These are phyloP conservation scores for Panopea generosa DNA, from an alignment of 2,888 invertebrate genomes.

Conservation along the genomic window DNA sequence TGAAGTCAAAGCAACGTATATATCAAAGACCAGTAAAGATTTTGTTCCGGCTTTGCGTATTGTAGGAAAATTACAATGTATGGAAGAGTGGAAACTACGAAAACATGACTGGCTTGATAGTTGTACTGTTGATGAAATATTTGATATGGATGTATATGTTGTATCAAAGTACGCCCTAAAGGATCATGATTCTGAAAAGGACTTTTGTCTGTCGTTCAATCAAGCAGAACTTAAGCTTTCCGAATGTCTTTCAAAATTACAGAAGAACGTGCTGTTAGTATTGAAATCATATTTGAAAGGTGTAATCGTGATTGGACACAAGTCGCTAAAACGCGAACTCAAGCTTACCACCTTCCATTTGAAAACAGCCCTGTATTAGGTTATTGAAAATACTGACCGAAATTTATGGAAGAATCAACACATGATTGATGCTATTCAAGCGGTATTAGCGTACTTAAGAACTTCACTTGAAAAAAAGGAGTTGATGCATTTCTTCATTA, in stretches of 20 bases:
- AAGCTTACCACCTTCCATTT: slow-evolving; percentile 59
- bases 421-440: slow-evolving; percentile 12
- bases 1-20: slow-evolving; percentile 15
- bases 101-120: slow-evolving; percentile 43
- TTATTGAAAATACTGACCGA: slow-evolving; percentile 32
- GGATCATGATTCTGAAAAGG: slow-evolving; percentile 29
- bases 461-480: slow-evolving; percentile 5
- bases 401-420: slow-evolving; percentile 18
- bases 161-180: slow-evolving; percentile 58
- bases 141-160: slow-evolving; percentile 47
- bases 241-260: slow-evolving; percentile 34
- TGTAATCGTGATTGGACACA: slow-evolving; percentile 22
- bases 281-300: slow-evolving; percentile 58
- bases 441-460: slow-evolving; percentile 16
- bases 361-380: slow-evolving; percentile 60
- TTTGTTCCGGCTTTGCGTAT: slow-evolving; percentile 60
- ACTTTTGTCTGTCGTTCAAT: slow-evolving; percentile 67
- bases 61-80: slow-evolving; percentile 35
- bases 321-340: slow-evolving; percentile 10
- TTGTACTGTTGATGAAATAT: slow-evolving; percentile 45
- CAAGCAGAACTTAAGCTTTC: slow-evolving; percentile 56
- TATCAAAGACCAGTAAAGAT: slow-evolving; percentile 56
- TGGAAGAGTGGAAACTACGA: slow-evolving; percentile 45
- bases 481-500: slow-evolving; percentile 39
- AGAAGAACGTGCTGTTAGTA: slow-evolving; percentile 50